Evolutionary conservation across 2,113 vertebrate species (phyloP), one percentile per base, ranked within the genome.

Genomic region (Centropristis striata): DNA sequence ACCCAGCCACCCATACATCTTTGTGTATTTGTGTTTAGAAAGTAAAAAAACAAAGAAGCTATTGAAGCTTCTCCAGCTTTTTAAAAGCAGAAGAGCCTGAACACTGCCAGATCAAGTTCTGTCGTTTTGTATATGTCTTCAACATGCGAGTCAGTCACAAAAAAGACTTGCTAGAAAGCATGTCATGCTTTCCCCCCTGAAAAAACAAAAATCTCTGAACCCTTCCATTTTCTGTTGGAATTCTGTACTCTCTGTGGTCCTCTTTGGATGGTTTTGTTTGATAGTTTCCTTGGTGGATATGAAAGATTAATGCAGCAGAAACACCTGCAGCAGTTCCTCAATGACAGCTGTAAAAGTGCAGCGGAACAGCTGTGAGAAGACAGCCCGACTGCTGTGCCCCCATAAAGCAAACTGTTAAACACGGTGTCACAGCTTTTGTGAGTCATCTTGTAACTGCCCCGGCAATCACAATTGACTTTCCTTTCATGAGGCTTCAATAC

Each of bases 241-340:
- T 80, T 80, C 85, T 78, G 70, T 49, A 53, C 80, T 90, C 83
- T 84, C 86, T 83, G 83, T 82, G 86, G 88, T 87, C 89, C 85
- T 91, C 83, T 83, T 86, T 83, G 79, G 83, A 83, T 88, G 82
- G 61, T 39, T 85, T 88, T 82, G 85, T 91, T 91, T 90, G 93
- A 92, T 91, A 81, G 91, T 82, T 91, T 92, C 80, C 89, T 89
- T 55, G 79, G 87, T 90, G 85, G 80, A 71, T 88, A 93, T 93
- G 88, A 91, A 93, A 93, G 88, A 91, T 92, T 91, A 90, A 94
- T 93, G 87, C 70, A 27, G 80, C 80, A 88, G 87, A 90, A 90
- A 87, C 90, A 93, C 92, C 92, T 93, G 92, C 90, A 93, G 93
- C 90, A 83, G 86, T 93, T 93, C 91, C 88, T 93, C 93, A 93